phyloP scores from a whole-genome alignment of 1,140 invertebrate genomes.

The Leptinotarsa defecta region DNA sequence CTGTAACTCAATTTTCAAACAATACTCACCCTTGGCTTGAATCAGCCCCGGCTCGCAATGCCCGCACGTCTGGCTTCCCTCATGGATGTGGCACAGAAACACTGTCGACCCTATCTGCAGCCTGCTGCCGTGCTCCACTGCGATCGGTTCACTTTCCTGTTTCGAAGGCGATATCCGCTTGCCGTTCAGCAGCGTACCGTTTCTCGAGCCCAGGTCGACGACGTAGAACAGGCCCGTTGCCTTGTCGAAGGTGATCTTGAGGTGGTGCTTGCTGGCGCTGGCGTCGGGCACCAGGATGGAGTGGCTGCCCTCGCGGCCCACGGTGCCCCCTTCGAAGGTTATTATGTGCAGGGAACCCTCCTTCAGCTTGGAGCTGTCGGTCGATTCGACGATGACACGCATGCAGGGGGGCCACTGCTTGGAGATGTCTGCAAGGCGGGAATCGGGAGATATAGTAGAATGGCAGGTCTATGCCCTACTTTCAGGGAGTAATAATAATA shows the following conservation, averaged over 20 bases:
- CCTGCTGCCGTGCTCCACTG: constrained; percentile 76
- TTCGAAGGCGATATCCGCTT: constrained; percentile 73
- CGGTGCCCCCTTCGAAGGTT: constrained; percentile 81
- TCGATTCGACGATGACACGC: constrained; percentile 81
- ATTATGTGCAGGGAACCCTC: constrained; percentile 82
- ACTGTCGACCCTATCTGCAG: constrained; percentile 74
- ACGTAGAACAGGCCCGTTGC: constrained; percentile 68
- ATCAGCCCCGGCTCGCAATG: constrained; percentile 87
- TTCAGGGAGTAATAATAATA: no score
- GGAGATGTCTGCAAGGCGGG: constrained; percentile 65
- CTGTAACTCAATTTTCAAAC: background rate
- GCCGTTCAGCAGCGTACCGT: constrained; percentile 85
- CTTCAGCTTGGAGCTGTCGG: constrained; percentile 69
- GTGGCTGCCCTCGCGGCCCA: constrained; percentile 82
- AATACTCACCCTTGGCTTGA: constrained; percentile 30
- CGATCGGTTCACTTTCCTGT: constrained; percentile 66
- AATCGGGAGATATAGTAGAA: background rate
- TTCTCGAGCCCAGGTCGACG: constrained; percentile 83
- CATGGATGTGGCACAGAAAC: constrained; percentile 85
- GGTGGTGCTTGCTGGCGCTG: constrained; percentile 78
- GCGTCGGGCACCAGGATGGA: constrained; percentile 77
- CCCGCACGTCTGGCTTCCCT: constrained; percentile 82
- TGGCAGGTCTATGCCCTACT: no score
- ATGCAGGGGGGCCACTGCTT: constrained; percentile 83
- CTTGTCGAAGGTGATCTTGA: constrained; percentile 71